phyloP scores from a whole-genome alignment of 2,888 invertebrate genomes.

The Cryptops parisi region DNA sequence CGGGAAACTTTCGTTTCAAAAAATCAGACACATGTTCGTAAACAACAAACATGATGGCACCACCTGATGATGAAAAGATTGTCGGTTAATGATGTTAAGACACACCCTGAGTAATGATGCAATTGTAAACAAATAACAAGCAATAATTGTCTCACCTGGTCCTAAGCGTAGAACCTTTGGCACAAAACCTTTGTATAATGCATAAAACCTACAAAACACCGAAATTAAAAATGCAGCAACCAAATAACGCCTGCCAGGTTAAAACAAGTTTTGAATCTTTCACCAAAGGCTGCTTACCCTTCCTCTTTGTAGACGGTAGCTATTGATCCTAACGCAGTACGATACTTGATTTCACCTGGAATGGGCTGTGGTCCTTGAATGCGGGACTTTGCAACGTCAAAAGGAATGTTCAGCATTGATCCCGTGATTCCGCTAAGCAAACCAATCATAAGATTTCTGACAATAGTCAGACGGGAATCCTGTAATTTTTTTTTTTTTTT shows the following conservation, averaged over 20 bases:
- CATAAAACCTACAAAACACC: slow-evolving; percentile 49
- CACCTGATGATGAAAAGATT: slow-evolving; percentile 40
- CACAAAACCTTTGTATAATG: slow-evolving; percentile 78
- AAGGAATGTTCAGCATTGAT: slow-evolving; percentile 81
- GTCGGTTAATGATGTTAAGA: not conserved
- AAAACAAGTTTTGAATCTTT: not conserved
- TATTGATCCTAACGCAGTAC: slow-evolving; percentile 56
- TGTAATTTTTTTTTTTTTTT: no score
- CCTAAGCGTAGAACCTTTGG: slow-evolving; percentile 84
- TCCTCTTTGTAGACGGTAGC: slow-evolving; percentile 64
- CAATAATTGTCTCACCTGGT: slow-evolving; percentile 49
- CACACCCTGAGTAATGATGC: not conserved
- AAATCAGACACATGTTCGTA: slow-evolving; percentile 73
- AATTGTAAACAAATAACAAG: slow-evolving; percentile 6
- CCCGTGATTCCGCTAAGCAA: slow-evolving; percentile 75
- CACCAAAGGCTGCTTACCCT: slow-evolving; percentile 47
- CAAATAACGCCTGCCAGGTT: not conserved
- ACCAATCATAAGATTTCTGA: slow-evolving; percentile 63
- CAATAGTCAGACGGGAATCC: slow-evolving; percentile 29
- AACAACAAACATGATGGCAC: slow-evolving; percentile 86
- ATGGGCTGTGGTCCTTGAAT: slow-evolving; percentile 84
- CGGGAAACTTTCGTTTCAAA: slow-evolving; percentile 41
- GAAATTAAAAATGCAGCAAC: not conserved
- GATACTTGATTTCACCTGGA: slow-evolving; percentile 57
- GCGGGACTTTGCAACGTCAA: slow-evolving; percentile 89